Base-by-base conservation (phyloP, 2,797 vertebrate species). In the Pseudochirops cupreus region DNA sequence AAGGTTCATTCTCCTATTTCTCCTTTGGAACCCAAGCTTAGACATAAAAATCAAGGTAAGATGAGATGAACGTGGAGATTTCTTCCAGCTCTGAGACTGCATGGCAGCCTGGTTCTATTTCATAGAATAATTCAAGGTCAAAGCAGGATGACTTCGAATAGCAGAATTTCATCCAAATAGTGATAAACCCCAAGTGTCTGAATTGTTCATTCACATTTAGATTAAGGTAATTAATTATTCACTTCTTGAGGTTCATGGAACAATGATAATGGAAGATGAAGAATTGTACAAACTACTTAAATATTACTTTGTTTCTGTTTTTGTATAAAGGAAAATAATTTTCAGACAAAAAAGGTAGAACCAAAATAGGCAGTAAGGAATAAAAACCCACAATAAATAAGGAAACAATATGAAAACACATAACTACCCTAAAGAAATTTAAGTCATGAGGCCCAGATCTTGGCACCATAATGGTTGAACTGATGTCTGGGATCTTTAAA, bases 121-220 rank as follows among this genome's bases (percentile, higher is more conserved):
- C n/a, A 46, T 46, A 82, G 74, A 82, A 39, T 39, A 74, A 74
- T 24, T 46, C 6, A 46, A 82, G 74, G n/a, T 74, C 67, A 74
- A 39, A 39, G n/a, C 5, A 74, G 67, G 18, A 46, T 82, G 74
- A 82, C 21, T 82, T 82, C 39, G 46, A 26, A 46, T 46, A 39
- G 67, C 3, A 46, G n/a, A 46, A 46, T 39, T 24, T 82, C 21
- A 82, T 82, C 21, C n/a, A 46, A 24, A 46, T 24, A 82, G 6
- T 11, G 39, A 46, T 18, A 82, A 82, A 46, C 33, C 33, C 50
- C 62, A 56, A 89, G 90, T 58, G 82, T 74, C 39, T 11, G 26
- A 53, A 96, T 89, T 24, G n/a, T 21, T 56, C 46, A 92, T 91
- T 54, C 56, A 67, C 31, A 62, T 82, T 92, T 89, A 59, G 56